Conservation (phyloP, 2,797 vertebrate genomes). For the Lepilemur septentrionalis region DNA sequence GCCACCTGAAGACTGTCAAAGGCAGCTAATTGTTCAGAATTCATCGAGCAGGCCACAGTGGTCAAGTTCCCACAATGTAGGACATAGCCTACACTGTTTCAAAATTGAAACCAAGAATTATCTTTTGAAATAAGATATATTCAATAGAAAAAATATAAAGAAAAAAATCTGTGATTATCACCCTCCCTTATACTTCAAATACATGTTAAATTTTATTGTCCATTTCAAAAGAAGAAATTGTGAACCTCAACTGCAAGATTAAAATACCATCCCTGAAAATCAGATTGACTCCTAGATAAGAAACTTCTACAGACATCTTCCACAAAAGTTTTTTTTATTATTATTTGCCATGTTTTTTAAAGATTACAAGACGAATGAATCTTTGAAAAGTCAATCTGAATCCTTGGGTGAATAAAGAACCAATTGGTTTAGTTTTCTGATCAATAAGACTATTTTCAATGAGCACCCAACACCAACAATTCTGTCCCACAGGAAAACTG, state of each 20-base stretch:
- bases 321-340: background rate
- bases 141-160: background rate
- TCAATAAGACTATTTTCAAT: slow-evolving; percentile 46
- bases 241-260: background rate
- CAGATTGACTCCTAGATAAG: background rate
- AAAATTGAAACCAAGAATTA: background rate
- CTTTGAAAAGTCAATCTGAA: slow-evolving; percentile 18
- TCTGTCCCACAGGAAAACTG: background rate
- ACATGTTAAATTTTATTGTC: background rate
- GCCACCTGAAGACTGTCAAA: background rate
- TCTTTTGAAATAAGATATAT: slow-evolving; percentile 23
- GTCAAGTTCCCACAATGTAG: background rate
- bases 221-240: slow-evolving; percentile 23
- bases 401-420: slow-evolving; percentile 34
- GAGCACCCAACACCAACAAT: background rate
- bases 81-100: background rate
- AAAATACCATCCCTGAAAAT: background rate
- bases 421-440: slow-evolving; percentile 24
- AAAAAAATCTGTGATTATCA: background rate
- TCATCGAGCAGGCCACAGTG: background rate
- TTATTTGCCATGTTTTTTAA: background rate
- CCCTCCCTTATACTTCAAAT: background rate
- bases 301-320: background rate
- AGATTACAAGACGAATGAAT: background rate
- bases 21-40: background rate